Evolutionary conservation across 1,140 invertebrate genomes (phyloP).

Genomic region (Pomacea maculata): DNA sequence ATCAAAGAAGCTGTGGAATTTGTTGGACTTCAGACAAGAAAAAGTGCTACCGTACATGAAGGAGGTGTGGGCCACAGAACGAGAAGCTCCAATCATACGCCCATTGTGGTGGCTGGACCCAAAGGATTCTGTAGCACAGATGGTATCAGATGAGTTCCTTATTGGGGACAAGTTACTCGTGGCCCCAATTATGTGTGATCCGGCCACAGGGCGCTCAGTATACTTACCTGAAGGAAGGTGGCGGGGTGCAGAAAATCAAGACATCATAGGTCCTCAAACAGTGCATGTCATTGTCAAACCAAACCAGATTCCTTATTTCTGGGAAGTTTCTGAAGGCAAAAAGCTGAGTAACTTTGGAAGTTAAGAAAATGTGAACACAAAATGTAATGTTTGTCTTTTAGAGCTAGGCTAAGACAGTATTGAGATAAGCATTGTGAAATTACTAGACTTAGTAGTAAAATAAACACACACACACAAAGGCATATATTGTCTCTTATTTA

Average conservation of each 20-base stretch:
- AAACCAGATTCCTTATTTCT: constrained; percentile 27
- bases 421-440: too few relatives aligned
- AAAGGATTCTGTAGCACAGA: constrained; percentile 78
- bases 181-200: constrained; percentile 80
- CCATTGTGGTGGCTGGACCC: constrained; percentile 92
- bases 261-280: constrained; percentile 9
- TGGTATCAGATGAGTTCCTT: constrained; percentile 84
- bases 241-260: constrained; percentile 18
- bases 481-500: too few relatives aligned
- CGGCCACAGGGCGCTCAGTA: constrained; percentile 73
- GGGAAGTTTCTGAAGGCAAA: constrained; percentile 8
- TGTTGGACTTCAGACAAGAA: constrained; percentile 75
- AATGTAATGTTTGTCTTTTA: too few relatives aligned
- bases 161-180: constrained; percentile 82
- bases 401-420: too few relatives aligned
- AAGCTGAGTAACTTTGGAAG: too few relatives aligned
- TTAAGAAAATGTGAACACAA: too few relatives aligned
- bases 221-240: constrained; percentile 70
- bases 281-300: constrained; percentile 1
- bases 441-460: too few relatives aligned
- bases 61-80: constrained; percentile 16
- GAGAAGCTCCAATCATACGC: constrained; percentile 70
- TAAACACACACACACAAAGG: too few relatives aligned
- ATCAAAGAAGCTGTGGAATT: constrained; percentile 72
- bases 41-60: constrained; percentile 27